A percentile compares a stretch with the other conserved stretches of the same genome.
Evolutionary conservation across 1,140 invertebrate species (phyloP).

Genomic region (Sitobion miscanthi): DNA sequence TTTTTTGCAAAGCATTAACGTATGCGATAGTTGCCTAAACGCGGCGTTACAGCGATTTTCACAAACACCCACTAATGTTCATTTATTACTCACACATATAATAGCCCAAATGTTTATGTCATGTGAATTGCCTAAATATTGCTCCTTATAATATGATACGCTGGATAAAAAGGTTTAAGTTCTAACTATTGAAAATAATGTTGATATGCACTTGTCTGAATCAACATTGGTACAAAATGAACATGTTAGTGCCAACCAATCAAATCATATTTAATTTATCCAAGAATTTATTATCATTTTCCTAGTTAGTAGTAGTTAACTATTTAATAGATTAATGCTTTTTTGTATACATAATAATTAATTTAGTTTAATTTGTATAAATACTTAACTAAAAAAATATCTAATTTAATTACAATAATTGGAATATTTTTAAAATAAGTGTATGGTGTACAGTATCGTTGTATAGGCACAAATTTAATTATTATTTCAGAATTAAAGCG

Average conservation of each 20-base stretch:
- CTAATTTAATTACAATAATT: constrained; percentile 48
- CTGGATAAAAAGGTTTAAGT: too few relatives aligned
- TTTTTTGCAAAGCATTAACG: too few relatives aligned
- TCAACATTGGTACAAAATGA: not conserved
- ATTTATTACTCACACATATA: too few relatives aligned
- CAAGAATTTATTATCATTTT: not conserved
- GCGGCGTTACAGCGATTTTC: too few relatives aligned
- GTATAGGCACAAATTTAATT: constrained; percentile 42
- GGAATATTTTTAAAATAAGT: constrained; percentile 14
- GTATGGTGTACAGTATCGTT: constrained; percentile 32
- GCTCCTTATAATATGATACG: too few relatives aligned
- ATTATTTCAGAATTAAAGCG: constrained; percentile 27
- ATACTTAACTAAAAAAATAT: constrained; percentile 53
- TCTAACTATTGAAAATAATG: too few relatives aligned
- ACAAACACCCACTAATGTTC: too few relatives aligned
- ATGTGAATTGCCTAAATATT: too few relatives aligned
- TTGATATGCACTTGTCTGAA: not conserved
- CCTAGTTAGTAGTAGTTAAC: not conserved
- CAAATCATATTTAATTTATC: not conserved
- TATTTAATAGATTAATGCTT: constrained; percentile 20
- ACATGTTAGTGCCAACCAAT: not conserved
- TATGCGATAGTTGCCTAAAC: too few relatives aligned
- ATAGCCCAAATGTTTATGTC: too few relatives aligned
- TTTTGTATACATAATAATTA: constrained; percentile 39
- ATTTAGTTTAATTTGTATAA: constrained; percentile 44